Evolutionary conservation across 2,888 invertebrate genomes (phyloP).

Genomic region (Scelioninae gen. 1): DNA sequence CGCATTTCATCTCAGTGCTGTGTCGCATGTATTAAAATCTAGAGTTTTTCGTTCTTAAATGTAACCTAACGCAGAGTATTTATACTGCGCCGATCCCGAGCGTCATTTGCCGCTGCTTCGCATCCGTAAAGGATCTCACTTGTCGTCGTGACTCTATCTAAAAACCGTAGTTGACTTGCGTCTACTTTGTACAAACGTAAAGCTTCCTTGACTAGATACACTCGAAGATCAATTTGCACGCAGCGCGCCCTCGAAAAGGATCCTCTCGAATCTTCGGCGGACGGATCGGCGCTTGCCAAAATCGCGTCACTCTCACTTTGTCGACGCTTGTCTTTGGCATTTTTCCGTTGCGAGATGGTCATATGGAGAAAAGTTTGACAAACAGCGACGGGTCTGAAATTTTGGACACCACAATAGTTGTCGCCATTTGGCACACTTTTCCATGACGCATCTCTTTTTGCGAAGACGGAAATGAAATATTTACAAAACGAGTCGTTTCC

Average conservation of each 20-base stretch:
- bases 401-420: no score
- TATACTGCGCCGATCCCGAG: constrained; percentile 60
- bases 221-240: constrained; percentile 66
- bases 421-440: not conserved
- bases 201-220: constrained; percentile 70
- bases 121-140: constrained; percentile 45
- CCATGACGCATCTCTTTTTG: constrained; percentile 19
- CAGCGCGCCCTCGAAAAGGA: constrained; percentile 40
- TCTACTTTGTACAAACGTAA: constrained; percentile 71
- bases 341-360: no score
- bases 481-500: constrained; percentile 53
- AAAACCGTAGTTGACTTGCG: constrained; percentile 49
- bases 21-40: constrained; percentile 58
- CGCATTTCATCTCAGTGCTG: constrained; percentile 43
- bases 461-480: constrained; percentile 61
- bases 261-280: constrained; percentile 36
- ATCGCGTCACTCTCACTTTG: constrained; percentile 19
- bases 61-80: constrained; percentile 67
- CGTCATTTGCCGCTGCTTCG: constrained; percentile 62
- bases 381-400: no score
- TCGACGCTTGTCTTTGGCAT: constrained; percentile 36
- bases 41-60: constrained; percentile 58
- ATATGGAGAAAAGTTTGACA: no score
- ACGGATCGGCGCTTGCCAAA: constrained; percentile 40
- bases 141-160: constrained; percentile 51